phyloP scores from a whole-genome alignment of 2,113 vertebrate genomes.

The Grus americana region DNA sequence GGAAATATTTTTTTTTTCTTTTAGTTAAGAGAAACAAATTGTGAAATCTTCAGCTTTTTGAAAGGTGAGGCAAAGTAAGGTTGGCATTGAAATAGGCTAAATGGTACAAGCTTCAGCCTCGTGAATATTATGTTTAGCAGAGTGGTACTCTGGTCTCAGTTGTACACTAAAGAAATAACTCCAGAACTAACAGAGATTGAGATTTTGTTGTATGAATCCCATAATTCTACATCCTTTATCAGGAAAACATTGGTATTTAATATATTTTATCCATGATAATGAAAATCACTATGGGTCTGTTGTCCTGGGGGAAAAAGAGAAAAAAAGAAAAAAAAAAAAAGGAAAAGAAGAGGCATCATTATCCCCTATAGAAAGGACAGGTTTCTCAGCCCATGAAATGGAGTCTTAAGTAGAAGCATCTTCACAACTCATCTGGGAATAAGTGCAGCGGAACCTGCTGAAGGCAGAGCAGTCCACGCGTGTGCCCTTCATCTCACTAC shows the following conservation, averaged over 20 bases:
- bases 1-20: neutral
- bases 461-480: neutral
- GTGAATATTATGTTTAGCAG: neutral
- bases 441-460: neutral
- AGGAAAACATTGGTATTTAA: neutral
- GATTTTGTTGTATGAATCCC: neutral
- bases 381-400: neutral
- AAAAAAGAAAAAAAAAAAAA: too few relatives aligned
- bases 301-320: neutral
- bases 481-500: neutral
- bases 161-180: neutral
- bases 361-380: neutral
- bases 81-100: neutral
- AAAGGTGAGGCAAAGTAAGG: neutral
- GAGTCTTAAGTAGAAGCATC: neutral
- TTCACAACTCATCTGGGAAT: neutral
- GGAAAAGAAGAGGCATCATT: neutral
- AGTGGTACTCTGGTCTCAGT: neutral
- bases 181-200: neutral
- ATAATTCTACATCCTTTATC: neutral
- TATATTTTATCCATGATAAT: neutral
- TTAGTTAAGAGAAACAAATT: neutral
- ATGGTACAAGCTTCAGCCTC: neutral
- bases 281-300: neutral
- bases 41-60: neutral